A percentile compares a stretch with the other conserved stretches of the same genome.
Evolutionary conservation across 1,140 invertebrate genomes (phyloP).

Genomic region (Venturia canescens): DNA sequence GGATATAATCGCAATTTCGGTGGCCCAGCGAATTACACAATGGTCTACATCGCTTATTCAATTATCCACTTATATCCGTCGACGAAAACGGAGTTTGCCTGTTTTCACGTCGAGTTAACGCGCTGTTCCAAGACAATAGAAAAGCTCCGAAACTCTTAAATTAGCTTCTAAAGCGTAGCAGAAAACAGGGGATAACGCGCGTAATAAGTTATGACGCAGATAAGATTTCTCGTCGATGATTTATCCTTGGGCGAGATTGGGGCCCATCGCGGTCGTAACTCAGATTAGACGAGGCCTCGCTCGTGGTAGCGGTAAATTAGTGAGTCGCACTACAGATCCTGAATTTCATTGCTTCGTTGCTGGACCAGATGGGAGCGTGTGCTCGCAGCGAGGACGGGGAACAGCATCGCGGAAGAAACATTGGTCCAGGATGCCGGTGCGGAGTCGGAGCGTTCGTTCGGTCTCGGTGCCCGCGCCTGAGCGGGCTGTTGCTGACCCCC

Average conservation of each 20-base stretch:
- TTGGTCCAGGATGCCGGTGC: background rate
- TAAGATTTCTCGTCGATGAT: conserved; percentile 1
- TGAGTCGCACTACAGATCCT: conserved; percentile 43
- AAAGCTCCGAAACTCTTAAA: no score
- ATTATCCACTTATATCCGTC: no score
- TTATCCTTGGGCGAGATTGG: conserved; percentile 34
- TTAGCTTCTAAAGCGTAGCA: background rate
- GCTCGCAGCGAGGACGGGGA: conserved; percentile 12
- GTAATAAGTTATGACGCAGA: background rate
- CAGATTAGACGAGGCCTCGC: conserved; percentile 47
- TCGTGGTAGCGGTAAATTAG: conserved; percentile 52
- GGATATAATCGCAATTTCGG: no score
- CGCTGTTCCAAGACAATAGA: no score
- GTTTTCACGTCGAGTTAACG: no score
- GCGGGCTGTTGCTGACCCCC: conserved; percentile 50
- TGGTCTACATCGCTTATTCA: no score
- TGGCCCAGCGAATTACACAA: no score
- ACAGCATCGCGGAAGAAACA: conserved; percentile 33
- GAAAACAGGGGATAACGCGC: background rate
- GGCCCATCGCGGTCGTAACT: conserved; percentile 45
- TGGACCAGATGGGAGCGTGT: background rate
- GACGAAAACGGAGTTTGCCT: no score
- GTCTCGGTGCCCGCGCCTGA: conserved; percentile 45
- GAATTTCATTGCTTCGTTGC: conserved; percentile 16
- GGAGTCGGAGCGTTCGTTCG: conserved; percentile 52